Conservation (phyloP, 2,888 invertebrate genomes). For the Eulithis prunata region DNA sequence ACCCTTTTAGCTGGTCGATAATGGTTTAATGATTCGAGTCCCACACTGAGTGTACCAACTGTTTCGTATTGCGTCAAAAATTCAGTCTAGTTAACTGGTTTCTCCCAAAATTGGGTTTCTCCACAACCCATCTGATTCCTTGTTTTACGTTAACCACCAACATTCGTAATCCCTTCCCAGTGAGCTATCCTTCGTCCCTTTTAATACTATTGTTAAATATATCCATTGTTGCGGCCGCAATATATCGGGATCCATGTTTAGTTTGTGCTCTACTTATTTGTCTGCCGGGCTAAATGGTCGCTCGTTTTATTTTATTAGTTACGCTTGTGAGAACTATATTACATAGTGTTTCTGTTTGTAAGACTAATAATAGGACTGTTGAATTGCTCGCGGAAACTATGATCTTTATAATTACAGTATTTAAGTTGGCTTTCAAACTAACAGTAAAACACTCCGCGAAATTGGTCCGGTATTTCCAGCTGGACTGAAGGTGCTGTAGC, state of each 20-base stretch:
- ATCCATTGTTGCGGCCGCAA: constrained; percentile 58
- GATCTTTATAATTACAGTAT: not conserved
- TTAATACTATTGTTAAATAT: constrained; percentile 56
- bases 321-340: constrained; percentile 34
- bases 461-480: not conserved
- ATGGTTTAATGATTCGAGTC: too few species aligned
- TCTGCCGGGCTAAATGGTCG: constrained; percentile 56
- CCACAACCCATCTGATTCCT: constrained; percentile 18
- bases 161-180: constrained; percentile 48
- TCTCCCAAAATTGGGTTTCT: constrained; percentile 7
- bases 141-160: constrained; percentile 24
- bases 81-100: not conserved
- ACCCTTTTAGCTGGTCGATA: too few species aligned
- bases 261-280: constrained; percentile 59
- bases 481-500: too few species aligned
- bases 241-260: constrained; percentile 53
- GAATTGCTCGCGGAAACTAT: constrained; percentile 6
- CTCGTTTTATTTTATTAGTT: constrained; percentile 54
- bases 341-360: constrained; percentile 21
- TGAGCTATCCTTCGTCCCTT: constrained; percentile 48
- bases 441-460: not conserved
- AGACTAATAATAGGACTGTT: constrained; percentile 21
- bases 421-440: not conserved
- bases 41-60: not conserved
- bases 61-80: not conserved